phyloP scores from a whole-genome alignment of 2,113 vertebrate species.

The Saimiri boliviensis region DNA sequence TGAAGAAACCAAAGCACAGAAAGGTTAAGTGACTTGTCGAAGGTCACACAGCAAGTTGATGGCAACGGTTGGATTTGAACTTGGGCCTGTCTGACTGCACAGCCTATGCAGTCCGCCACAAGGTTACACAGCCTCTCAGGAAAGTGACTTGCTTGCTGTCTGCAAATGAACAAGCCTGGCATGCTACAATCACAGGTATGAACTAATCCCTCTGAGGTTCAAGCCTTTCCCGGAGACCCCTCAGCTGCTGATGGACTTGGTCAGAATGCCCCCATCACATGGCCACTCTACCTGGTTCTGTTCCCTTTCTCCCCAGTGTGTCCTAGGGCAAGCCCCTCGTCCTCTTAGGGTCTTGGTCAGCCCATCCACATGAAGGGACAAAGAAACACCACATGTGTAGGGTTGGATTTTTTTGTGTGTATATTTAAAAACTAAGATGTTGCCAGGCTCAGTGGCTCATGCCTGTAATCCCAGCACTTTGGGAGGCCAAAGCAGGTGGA shows the following conservation, averaged over 20 bases:
- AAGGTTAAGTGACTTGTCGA: neutral
- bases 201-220: rapidly evolving
- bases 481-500: no score
- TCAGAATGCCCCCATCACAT: neutral
- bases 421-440: no score
- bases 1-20: neutral
- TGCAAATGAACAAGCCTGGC: neutral
- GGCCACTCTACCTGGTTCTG: rapidly evolving
- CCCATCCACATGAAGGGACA: neutral
- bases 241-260: neutral
- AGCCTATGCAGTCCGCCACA: neutral
- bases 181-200: neutral
- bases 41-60: neutral
- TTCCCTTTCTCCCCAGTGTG: neutral
- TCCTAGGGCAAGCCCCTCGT: neutral
- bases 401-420: no score
- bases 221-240: neutral
- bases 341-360: neutral
- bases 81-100: neutral
- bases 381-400: neutral
- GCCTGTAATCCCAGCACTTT: no score
- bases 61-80: neutral
- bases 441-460: no score
- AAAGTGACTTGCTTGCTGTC: neutral
- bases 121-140: neutral